Base-by-base conservation (phyloP, 2,888 invertebrate genomes). In the Eupithecia tripunctaria region DNA sequence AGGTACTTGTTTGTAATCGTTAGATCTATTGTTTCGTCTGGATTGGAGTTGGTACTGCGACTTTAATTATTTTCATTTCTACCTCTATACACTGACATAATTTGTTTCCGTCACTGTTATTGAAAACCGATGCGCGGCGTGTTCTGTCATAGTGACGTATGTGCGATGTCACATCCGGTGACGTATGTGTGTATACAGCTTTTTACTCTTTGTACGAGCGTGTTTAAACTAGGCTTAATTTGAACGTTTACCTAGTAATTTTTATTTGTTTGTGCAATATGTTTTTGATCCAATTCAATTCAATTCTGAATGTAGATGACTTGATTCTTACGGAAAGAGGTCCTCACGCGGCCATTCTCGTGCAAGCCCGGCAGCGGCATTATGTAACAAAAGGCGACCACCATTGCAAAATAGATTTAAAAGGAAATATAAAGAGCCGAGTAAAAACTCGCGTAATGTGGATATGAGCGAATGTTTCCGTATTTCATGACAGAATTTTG, bases 91-190 rank as follows among this genome's bases (percentile, higher is more conserved):
- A 27, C 6, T 2, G 3, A 59, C 2, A 15, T 47, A 47, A n/a
- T 47, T 59, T 4, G 3, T 18, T 18, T 60, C 29, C 12, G 15
- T 18, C 18, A 29, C 8, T 29, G 60, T 60, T 29, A 29, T 10
- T 60, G 7, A 29, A 29, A 60, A 18, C 60, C 29, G 29, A 15
- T 29, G 15, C 29, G 15, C 18, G 60, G 60, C 60, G 27, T 29
- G 29, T 60, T 60, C 60, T 60, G 60, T 29, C 60, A 29, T 7
- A 60, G 60, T 60, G 15, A 60, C 29, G 8, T 60, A 60, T 29
- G 60, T 29, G 15, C 12, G 56, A 60, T 59, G 59, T 51, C 51
- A 51, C 51, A 27, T 29, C 15, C 27, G 4, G 60, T 60, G 60
- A 60, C 29, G 18, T 29, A 60, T 60, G 60, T 18, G 47, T 15